Base-by-base conservation (phyloP, 2,113 vertebrate genomes). In the Vidua macroura region DNA sequence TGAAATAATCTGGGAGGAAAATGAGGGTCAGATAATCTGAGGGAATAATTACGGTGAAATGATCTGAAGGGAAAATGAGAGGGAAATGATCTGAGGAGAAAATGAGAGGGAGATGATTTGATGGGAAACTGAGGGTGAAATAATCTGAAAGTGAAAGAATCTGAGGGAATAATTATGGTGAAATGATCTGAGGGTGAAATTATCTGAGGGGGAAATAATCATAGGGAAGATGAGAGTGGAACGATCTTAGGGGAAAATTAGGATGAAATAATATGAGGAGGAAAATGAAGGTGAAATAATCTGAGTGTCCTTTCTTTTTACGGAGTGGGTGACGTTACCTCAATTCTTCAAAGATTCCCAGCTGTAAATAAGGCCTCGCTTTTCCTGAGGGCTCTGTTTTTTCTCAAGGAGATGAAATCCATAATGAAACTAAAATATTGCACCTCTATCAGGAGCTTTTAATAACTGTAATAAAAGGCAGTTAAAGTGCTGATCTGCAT, bases 381-480 rank as follows among this genome's bases (percentile, higher is more conserved):
- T 96, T 77, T 90, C 86, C 90, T 24, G 8, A 44, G 83, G 73
- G 51, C 56, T 86, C 41, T 59, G 39, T 0, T 39, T 88, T 79
- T 59, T 63, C 59, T 74, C 66, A 5, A 62, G 75, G 90, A 94
- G 64, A 53, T 74, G 33, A 88, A 86, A 86, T 68, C 53, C 64
- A 2, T 80, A 43, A 92, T 63, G 73, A 83, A 95, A 63, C 53
- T 78, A 49, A 96, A 88, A 55, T 68, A 94, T 92, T 75, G 83
- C 84, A 37, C 58, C 78, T 79, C 79, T n/a, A 21, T 77, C 59
- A 31, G 79, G 62, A 53, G 83, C 94, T 92, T 92, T 96, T 96
- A 95, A 94, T 93, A 93, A 90, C 83, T 27, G 55, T 49, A 90
- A 95, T 95, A 90, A 94, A 92, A 92, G 94, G 3, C 31, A 17